phyloP scores from a whole-genome alignment of 2,888 invertebrate genomes.

The Andrena praecox region DNA sequence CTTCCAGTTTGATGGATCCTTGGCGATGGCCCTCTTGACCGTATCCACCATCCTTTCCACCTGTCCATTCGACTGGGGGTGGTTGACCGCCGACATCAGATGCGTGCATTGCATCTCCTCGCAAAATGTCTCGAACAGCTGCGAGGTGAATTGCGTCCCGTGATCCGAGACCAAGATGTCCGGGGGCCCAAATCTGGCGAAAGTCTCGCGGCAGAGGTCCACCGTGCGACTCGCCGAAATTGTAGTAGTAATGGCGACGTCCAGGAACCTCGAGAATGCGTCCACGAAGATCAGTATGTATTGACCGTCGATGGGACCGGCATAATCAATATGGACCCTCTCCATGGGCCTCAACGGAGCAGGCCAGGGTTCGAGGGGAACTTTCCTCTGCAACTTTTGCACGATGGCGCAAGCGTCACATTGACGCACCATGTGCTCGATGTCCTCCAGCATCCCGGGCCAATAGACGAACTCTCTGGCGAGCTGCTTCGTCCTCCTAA shows the following conservation, averaged over 20 bases:
- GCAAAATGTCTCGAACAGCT: neutral
- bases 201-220: neutral
- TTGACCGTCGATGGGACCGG: neutral
- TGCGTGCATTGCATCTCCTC: neutral
- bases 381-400: neutral
- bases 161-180: neutral
- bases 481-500: neutral
- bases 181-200: neutral
- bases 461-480: neutral
- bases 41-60: slow-evolving; percentile 7
- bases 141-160: neutral
- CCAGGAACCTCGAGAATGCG: neutral
- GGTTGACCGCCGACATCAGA: slow-evolving; percentile 6
- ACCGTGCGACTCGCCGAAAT: neutral
- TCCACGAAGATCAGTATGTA: neutral
- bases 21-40: neutral
- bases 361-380: neutral
- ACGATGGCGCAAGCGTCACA: neutral
- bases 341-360: neutral
- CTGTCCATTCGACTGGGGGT: neutral
- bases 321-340: neutral
- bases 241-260: neutral
- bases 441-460: neutral
- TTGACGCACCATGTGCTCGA: neutral
- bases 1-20: neutral